phyloP scores from a whole-genome alignment of 2,888 invertebrate genomes.

The Athetis lepigone region DNA sequence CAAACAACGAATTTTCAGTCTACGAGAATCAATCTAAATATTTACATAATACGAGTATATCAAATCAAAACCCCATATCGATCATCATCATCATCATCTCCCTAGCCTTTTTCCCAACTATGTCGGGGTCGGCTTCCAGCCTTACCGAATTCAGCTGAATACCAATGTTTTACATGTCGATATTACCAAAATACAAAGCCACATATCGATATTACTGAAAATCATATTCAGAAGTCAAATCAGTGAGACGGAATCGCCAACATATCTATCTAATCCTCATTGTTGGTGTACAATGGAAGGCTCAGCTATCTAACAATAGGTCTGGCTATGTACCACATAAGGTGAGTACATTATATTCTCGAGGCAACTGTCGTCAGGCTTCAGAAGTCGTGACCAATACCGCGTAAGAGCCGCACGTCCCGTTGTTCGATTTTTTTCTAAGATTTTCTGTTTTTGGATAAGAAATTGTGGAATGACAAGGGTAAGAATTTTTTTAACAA shows the following conservation, averaged over 20 bases:
- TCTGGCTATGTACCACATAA: conserved; percentile 34
- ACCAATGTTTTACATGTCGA: no score
- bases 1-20: no score
- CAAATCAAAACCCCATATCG: no score
- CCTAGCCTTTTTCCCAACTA: no score
- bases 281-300: conserved; percentile 19
- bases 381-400: conserved; percentile 63
- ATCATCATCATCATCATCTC: no score
- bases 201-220: not conserved
- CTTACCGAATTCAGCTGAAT: no score
- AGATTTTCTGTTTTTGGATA: conserved; percentile 43
- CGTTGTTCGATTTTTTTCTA: conserved; percentile 21
- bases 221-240: conserved; percentile 1
- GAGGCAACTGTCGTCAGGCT: conserved; percentile 30
- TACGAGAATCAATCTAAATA: no score
- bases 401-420: conserved; percentile 72
- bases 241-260: conserved; percentile 5
- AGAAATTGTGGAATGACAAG: not conserved
- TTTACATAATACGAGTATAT: no score
- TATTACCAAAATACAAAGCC: not conserved
- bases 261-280: conserved; percentile 5
- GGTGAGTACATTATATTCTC: conserved; percentile 28
- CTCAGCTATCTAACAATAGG: conserved; percentile 38
- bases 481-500: no score
- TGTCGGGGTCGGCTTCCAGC: no score